phyloP scores from a whole-genome alignment of 2,797 vertebrate species.

The Urophycis tenuis region DNA sequence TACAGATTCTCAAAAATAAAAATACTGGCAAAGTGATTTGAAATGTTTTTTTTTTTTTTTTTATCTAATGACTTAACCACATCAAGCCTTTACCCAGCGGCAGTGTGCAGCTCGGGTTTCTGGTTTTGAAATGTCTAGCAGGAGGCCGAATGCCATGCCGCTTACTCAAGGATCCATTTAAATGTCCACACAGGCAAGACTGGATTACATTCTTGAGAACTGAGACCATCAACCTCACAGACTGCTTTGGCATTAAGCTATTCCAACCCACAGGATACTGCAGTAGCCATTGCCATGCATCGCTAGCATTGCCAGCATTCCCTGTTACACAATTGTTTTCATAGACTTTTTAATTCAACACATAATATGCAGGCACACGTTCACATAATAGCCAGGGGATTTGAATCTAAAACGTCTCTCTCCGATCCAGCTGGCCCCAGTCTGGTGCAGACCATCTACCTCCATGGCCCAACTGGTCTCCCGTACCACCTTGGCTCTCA shows the following conservation, averaged over 20 bases:
- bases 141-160: slow-evolving; percentile 16
- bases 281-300: background rate
- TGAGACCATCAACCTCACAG: slow-evolving; percentile 29
- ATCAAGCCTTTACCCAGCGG: slow-evolving; percentile 9
- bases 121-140: background rate
- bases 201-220: slow-evolving; percentile 33
- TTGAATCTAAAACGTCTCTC: background rate
- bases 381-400: too few relatives aligned
- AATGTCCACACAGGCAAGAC: slow-evolving; percentile 34
- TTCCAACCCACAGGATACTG: background rate
- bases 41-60: slow-evolving; percentile 20
- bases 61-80: background rate
- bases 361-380: too few relatives aligned
- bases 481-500: too few relatives aligned
- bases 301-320: background rate
- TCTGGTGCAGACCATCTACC: too few relatives aligned
- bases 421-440: too few relatives aligned
- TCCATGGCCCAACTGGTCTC: too few relatives aligned
- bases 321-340: background rate
- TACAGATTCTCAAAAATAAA: slow-evolving; percentile 87
- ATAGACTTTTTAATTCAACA: too few relatives aligned
- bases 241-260: slow-evolving; percentile 12
- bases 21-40: slow-evolving; percentile 72
- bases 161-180: slow-evolving; percentile 17
- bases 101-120: background rate